Base-by-base conservation (phyloP, 2,888 invertebrate genomes). In the Eupithecia centaureata region DNA sequence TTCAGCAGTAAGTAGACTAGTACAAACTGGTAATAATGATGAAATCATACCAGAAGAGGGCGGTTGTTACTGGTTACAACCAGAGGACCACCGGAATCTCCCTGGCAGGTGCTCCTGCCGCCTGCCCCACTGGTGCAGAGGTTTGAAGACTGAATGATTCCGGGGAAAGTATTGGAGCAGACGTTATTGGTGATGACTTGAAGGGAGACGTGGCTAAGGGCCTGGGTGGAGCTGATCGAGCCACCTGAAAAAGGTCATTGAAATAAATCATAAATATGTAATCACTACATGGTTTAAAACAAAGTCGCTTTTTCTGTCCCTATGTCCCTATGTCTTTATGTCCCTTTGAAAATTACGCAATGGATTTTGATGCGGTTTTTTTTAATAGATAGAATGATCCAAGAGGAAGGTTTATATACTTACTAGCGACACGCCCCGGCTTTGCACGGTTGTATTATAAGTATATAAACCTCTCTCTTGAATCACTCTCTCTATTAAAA, bases 41-140 rank as follows among this genome's bases (percentile, higher is more conserved):
- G 1, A 5, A 54, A 52, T n/a, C 22, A 25, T 63, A 75, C 75
- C 66, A 73, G 35, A 28, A 73, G 0, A 32, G 63, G 68, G 0
- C 13, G 13, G 30, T 52, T 57, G 47, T 77, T 68, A 1, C 76
- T 79, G 5, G 10, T 18, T 7, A 81, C 68, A 10, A 71, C 67
- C 8, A 87, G 79, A 2, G 87, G 87, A 5, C 87, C 87, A 15
- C 87, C 87, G 5, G 87, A 87, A 74, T 87, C 87, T 0, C 87
- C 86, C 0, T 72, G 61, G 75, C 87, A 87, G 30, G 80, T 77
- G 57, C 79, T 73, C n/a, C 51, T 63, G 30, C 77, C 76, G 0
- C 73, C 74, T 3, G 70, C 57, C 12, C 82, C 81, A 60, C 82
- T 83, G 70, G 80, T 80, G 72, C 83, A 88, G 66, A 89, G 79